Percentiles rank a stretch among this genome's conserved stretches.
phyloP scores from a whole-genome alignment of 2,888 invertebrate genomes.

The Drosophila paracracens region DNA sequence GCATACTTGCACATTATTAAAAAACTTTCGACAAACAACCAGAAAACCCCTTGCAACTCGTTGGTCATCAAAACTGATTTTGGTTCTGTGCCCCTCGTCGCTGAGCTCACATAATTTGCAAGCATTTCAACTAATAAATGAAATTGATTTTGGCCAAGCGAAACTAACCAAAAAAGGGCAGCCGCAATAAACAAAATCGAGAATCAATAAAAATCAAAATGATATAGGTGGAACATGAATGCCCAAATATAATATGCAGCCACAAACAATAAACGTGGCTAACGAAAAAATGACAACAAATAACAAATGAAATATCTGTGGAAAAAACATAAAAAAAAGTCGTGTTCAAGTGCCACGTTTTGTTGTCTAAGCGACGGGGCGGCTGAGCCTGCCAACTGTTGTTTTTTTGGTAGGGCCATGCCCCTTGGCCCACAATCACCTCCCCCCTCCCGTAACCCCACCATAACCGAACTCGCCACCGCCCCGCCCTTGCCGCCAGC shows the following conservation, averaged over 20 bases:
- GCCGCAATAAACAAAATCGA: slow-evolving; percentile 72
- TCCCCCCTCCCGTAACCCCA: neutral
- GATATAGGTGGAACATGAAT: slow-evolving; percentile 72
- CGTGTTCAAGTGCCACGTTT: slow-evolving; percentile 78
- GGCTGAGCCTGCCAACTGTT: slow-evolving; percentile 32
- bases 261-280: slow-evolving; percentile 76
- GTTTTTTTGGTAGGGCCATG: slow-evolving; percentile 63
- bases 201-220: slow-evolving; percentile 66
- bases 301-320: slow-evolving; percentile 29
- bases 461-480: neutral
- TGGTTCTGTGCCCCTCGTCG: slow-evolving; percentile 24
- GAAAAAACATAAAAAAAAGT: slow-evolving; percentile 48
- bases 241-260: slow-evolving; percentile 77
- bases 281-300: slow-evolving; percentile 40
- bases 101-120: slow-evolving; percentile 74
- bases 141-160: slow-evolving; percentile 52
- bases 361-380: slow-evolving; percentile 64
- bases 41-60: slow-evolving; percentile 40
- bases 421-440: slow-evolving; percentile 44
- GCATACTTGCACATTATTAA: slow-evolving; percentile 40
- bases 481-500: neutral
- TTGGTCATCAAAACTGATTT: slow-evolving; percentile 30
- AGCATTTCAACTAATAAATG: slow-evolving; percentile 63
- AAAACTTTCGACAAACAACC: slow-evolving; percentile 54
- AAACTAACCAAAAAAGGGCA: slow-evolving; percentile 68